phyloP scores from a whole-genome alignment of 2,888 invertebrate species.

The Rhaphigaster nebulosa region DNA sequence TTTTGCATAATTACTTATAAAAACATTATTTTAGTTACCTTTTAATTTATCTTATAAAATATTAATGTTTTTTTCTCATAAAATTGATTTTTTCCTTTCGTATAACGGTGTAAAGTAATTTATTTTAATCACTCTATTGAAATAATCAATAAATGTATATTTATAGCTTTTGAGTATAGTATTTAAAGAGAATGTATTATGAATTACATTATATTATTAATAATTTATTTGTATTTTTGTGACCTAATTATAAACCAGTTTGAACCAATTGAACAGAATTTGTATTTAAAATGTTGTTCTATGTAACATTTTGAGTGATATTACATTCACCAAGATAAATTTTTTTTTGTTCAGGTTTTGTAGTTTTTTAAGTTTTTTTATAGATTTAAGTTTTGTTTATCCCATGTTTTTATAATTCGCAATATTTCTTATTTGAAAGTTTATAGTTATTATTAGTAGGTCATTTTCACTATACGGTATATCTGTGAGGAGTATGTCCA shows the following conservation, averaged over 20 bases:
- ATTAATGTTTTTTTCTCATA: background rate
- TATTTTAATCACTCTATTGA: background rate
- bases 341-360: too few species aligned
- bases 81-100: background rate
- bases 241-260: background rate
- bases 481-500: too few species aligned
- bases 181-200: conserved; percentile 16
- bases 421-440: too few species aligned
- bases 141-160: background rate
- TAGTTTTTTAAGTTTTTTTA: too few species aligned
- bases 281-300: background rate
- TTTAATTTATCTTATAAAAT: background rate
- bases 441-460: too few species aligned
- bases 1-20: background rate
- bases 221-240: background rate
- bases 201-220: conserved; percentile 22
- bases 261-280: background rate
- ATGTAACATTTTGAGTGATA: background rate
- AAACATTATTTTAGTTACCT: background rate
- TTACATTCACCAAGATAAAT: background rate
- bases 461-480: too few species aligned
- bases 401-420: too few species aligned
- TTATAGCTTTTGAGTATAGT: background rate
- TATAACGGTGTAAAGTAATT: background rate
- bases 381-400: too few species aligned